These are phyloP conservation scores for Cydia amplana DNA, from an alignment of 1,140 invertebrate species.

Conservation along the genomic window DNA sequence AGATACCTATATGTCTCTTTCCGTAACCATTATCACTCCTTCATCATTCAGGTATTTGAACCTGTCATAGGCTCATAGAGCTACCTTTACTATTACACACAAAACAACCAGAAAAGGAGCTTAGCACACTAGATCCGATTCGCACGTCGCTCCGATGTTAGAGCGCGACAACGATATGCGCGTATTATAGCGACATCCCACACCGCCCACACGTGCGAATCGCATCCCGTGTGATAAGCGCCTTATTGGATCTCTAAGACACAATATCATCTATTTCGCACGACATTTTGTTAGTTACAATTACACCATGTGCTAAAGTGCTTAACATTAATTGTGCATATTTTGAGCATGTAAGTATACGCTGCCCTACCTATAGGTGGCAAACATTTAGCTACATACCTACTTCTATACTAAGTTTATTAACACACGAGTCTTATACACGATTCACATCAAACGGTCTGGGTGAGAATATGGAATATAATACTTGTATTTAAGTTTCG, in stretches of 20 bases:
- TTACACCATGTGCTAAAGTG: constrained; percentile 29
- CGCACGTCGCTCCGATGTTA: too few species aligned
- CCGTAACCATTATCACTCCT: neutral
- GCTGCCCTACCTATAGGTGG: constrained; percentile 19
- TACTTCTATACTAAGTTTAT: constrained; percentile 29
- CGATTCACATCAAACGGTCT: too few species aligned
- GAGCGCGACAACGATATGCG: too few species aligned
- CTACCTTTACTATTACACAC: too few species aligned
- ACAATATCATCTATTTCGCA: constrained; percentile 12
- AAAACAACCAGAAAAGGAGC: too few species aligned
- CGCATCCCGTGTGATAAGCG: too few species aligned
- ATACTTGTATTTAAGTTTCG: too few species aligned
- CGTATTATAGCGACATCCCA: too few species aligned
- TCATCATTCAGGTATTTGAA: neutral
- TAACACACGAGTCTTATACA: constrained; percentile 7
- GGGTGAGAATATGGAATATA: too few species aligned
- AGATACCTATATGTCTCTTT: neutral
- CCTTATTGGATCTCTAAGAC: neutral
- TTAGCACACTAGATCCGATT: too few species aligned
- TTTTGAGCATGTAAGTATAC: constrained; percentile 4
- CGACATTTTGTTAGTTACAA: neutral
- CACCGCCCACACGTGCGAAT: too few species aligned
- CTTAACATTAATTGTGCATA: constrained; percentile 31
- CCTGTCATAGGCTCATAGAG: neutral
- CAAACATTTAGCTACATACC: constrained; percentile 37